Conservation (phyloP, 2,113 vertebrate species). For the Anarhynchus alexandrinus region DNA sequence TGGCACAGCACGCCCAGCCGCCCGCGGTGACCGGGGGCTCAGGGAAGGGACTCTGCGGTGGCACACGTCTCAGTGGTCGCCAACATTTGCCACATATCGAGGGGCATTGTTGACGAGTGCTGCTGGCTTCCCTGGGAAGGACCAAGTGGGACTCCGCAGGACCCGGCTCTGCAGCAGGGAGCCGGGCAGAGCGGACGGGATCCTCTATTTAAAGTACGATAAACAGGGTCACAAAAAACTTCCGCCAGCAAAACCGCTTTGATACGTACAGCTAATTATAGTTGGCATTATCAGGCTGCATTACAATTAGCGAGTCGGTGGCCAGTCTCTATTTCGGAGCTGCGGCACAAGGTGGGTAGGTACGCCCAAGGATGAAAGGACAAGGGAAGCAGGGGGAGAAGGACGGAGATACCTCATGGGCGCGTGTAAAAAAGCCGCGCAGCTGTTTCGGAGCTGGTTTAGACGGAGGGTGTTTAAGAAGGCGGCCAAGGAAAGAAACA, state of each 20-base stretch:
- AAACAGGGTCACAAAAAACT: neutral
- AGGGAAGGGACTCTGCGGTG: neutral
- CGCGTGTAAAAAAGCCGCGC: neutral
- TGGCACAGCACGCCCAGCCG: neutral
- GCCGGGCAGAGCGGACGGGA: neutral
- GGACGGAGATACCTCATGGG: neutral
- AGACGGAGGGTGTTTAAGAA: neutral
- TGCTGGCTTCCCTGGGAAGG: neutral
- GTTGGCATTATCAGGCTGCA: constrained; percentile 37
- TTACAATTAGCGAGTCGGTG: constrained; percentile 11
- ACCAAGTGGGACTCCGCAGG: neutral
- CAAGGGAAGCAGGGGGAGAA: neutral
- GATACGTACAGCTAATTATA: constrained; percentile 35
- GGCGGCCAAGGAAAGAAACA: neutral
- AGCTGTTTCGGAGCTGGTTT: neutral
- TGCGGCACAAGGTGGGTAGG: neutral
- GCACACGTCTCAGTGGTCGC: neutral
- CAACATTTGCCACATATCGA: fast-evolving
- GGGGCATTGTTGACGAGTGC: fast-evolving
- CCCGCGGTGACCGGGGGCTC: fast-evolving
- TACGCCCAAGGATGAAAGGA: neutral
- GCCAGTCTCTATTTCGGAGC: constrained; percentile 14
- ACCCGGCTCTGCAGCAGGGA: neutral
- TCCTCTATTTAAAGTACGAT: neutral
- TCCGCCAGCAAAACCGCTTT: neutral